These are phyloP conservation scores for Tyrannus savana DNA, from an alignment of 2,113 vertebrate genomes.

Conservation along the genomic window DNA sequence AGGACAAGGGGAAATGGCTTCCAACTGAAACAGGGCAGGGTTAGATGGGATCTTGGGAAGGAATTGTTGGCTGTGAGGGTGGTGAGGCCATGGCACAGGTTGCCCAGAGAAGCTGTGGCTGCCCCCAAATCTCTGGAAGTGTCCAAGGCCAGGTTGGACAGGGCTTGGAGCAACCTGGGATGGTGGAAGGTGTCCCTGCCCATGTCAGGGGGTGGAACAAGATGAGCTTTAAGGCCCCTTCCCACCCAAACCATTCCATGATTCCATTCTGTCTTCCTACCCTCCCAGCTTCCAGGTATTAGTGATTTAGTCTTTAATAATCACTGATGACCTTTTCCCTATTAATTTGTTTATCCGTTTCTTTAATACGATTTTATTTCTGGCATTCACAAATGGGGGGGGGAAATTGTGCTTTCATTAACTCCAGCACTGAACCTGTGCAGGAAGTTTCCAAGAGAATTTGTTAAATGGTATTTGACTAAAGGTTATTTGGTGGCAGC, in stretches of 20 bases:
- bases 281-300: background rate
- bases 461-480: background rate
- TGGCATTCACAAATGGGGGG: background rate
- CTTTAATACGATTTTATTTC: background rate
- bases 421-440: background rate
- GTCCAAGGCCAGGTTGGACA: background rate
- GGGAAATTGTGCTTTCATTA: background rate
- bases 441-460: background rate
- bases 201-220: background rate
- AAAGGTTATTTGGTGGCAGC: background rate
- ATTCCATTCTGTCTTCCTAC: background rate
- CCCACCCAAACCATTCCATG: background rate
- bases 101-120: background rate
- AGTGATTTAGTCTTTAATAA: background rate
- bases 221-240: background rate
- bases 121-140: background rate
- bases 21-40: background rate
- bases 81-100: rapidly evolving
- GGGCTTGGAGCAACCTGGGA: background rate
- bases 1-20: background rate
- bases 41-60: background rate
- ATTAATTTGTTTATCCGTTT: background rate
- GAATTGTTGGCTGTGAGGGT: background rate
- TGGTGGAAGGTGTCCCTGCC: background rate
- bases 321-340: background rate